Conservation (phyloP, 2,113 vertebrate genomes). For the Neogobius melanostomus region DNA sequence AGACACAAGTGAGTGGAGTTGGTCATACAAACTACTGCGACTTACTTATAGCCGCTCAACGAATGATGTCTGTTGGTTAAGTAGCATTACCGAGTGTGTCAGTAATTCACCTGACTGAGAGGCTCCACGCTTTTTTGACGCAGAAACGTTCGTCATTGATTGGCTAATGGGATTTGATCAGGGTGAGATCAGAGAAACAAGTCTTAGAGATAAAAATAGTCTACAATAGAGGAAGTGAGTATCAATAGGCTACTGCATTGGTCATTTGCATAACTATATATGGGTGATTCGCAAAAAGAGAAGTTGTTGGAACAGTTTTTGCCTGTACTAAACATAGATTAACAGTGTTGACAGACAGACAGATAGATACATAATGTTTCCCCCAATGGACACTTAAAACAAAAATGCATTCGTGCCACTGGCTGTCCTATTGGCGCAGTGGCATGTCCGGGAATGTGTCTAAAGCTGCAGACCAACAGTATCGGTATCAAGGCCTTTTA, state of each 20-base stretch:
- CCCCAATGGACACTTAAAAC: neutral
- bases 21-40: neutral
- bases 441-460: slow-evolving; percentile 25
- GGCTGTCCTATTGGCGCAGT: slow-evolving; percentile 8
- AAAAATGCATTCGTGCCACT: neutral
- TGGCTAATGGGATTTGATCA: slow-evolving; percentile 13
- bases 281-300: slow-evolving; percentile 12
- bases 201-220: neutral
- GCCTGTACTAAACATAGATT: neutral
- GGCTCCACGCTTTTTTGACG: slow-evolving; percentile 11
- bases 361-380: neutral
- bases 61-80: slow-evolving; percentile 24
- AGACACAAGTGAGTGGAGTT: slow-evolving; percentile 32
- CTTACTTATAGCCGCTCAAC: slow-evolving; percentile 3
- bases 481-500: slow-evolving; percentile 40
- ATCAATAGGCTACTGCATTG: slow-evolving; percentile 2
- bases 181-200: slow-evolving; percentile 1
- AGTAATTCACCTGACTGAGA: slow-evolving; percentile 10
- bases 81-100: neutral
- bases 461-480: slow-evolving; percentile 12
- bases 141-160: slow-evolving; percentile 17
- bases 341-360: slow-evolving; percentile 31
- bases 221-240: slow-evolving; percentile 20
- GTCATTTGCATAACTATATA: slow-evolving; percentile 10
- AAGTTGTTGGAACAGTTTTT: slow-evolving; percentile 8